These are phyloP conservation scores for Mizuhopecten yessoensis DNA, from an alignment of 1,140 invertebrate species.

Conservation along the genomic window DNA sequence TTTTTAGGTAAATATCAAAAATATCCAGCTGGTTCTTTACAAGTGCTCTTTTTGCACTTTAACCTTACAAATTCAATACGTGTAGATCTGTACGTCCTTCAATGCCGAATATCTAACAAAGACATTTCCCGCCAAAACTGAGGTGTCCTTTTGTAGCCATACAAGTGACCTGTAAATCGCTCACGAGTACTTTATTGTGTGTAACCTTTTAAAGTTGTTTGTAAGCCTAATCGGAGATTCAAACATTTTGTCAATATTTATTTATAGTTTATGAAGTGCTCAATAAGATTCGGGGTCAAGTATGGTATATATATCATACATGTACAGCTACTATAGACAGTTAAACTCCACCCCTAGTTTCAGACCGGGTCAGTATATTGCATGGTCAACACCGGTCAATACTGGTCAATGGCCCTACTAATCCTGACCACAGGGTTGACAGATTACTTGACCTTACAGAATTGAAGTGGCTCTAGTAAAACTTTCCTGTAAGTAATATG, in stretches of 20 bases:
- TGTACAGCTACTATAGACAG: neutral
- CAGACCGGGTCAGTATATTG: too few relatives aligned
- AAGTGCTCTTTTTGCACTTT: neutral
- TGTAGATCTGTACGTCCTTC: neutral
- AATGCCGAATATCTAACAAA: neutral
- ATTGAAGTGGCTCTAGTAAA: neutral
- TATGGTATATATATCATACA: neutral
- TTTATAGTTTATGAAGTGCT: neutral
- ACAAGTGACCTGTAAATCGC: neutral
- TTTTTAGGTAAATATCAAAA: too few relatives aligned
- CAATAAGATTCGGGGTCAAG: neutral
- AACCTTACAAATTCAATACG: neutral
- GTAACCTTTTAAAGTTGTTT: neutral
- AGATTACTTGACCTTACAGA: neutral
- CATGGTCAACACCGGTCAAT: neutral
- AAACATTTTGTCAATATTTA: slow-evolving; percentile 36
- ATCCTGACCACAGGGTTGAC: neutral
- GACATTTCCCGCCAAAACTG: neutral
- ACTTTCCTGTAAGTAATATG: neutral
- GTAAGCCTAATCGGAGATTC: neutral
- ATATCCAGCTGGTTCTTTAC: too few relatives aligned
- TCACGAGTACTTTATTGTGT: neutral
- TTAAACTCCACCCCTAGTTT: neutral
- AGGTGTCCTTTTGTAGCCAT: too few relatives aligned
- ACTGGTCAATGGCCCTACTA: neutral